These are phyloP conservation scores for Trichonephila clavata DNA, from an alignment of 1,140 invertebrate genomes.

Conservation along the genomic window DNA sequence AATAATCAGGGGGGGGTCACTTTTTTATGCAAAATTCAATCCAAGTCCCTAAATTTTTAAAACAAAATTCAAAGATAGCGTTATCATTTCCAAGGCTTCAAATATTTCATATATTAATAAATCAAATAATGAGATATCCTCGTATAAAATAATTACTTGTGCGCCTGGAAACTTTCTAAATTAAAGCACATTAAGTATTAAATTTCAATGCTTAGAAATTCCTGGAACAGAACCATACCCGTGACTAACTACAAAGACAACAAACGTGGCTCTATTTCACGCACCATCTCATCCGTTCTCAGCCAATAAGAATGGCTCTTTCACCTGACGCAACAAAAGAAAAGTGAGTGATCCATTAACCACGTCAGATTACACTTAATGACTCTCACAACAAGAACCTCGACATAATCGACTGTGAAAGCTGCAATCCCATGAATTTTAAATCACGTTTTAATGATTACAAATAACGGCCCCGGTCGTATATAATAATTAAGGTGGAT, in stretches of 20 bases:
- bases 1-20: too few relatives aligned
- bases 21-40: too few relatives aligned
- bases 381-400: conserved; percentile 17
- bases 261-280: neutral
- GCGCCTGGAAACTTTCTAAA: too few relatives aligned
- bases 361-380: conserved; percentile 2
- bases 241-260: neutral
- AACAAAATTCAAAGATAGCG: too few relatives aligned
- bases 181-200: too few relatives aligned
- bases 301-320: neutral
- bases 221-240: too few relatives aligned
- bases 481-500: conserved; percentile 25
- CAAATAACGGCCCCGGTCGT: conserved; percentile 14
- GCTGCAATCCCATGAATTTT: conserved; percentile 53
- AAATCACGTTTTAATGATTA: conserved; percentile 48
- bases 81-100: too few relatives aligned
- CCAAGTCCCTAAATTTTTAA: too few relatives aligned
- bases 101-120: too few relatives aligned
- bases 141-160: too few relatives aligned
- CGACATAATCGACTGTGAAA: conserved; percentile 37
- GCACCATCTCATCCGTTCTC: neutral
- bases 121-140: too few relatives aligned
- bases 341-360: neutral
- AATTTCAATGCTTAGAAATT: too few relatives aligned
- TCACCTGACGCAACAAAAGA: conserved; percentile 1